Conservation (phyloP, 1,140 invertebrate genomes). For the Ganaspis sp. region DNA sequence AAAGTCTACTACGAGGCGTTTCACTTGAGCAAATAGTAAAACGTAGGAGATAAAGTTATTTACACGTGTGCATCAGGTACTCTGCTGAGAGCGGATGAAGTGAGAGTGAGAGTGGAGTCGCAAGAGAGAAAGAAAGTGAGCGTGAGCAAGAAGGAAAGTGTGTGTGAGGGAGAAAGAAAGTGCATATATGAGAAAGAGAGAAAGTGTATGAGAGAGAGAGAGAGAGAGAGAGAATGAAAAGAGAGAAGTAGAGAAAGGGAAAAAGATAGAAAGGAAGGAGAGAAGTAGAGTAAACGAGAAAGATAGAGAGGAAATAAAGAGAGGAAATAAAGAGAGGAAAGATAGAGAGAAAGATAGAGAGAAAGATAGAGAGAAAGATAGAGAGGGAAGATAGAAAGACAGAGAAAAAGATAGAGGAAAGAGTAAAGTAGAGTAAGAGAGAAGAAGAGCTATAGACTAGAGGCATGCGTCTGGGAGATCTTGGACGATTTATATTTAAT, state of each 20-base stretch:
- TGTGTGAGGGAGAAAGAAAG: neutral
- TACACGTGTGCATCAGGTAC: conserved; percentile 52
- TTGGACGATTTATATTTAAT: conserved; percentile 52
- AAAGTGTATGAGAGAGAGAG: conserved; percentile 5
- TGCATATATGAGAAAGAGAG: neutral
- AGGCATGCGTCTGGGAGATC: conserved; percentile 19
- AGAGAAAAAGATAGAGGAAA: neutral
- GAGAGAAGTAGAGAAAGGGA: conserved; percentile 21
- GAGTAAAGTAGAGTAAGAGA: conserved; percentile 4
- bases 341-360: conserved; percentile 32
- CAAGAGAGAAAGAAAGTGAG: no score
- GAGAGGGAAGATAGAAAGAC: neutral
- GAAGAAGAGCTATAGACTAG: neutral
- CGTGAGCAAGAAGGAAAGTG: neutral
- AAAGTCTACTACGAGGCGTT: conserved; percentile 9
- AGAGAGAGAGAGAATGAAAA: neutral
- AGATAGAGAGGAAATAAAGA: neutral
- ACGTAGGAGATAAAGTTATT: conserved; percentile 53
- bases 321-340: no score
- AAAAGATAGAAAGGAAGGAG: neutral
- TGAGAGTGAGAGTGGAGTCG: conserved; percentile 32
- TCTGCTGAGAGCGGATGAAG: conserved; percentile 52
- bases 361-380: no score
- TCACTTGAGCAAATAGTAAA: conserved; percentile 4
- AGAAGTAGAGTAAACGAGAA: neutral